Evolutionary conservation across 2,888 invertebrate genomes (phyloP).

Genomic region (Napeogenes sylphis): DNA sequence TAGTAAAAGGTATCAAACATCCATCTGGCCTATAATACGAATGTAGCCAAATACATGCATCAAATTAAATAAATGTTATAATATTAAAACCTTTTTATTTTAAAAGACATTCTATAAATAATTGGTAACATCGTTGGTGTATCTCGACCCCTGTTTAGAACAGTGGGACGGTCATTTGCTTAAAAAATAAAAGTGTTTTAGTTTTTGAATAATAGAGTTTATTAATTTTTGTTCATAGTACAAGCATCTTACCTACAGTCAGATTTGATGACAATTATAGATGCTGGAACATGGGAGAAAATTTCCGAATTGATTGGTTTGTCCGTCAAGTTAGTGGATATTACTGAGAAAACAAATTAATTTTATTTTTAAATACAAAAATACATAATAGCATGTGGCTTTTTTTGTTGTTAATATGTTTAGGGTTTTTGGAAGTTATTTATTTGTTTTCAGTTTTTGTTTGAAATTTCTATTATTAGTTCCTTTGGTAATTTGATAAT

Average conservation of each 20-base stretch:
- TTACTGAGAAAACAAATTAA: constrained; percentile 3
- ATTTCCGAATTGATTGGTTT: constrained; percentile 28
- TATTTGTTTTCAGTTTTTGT: too few species aligned
- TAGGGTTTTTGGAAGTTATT: too few species aligned
- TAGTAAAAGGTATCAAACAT: neutral
- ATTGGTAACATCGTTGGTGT: too few species aligned
- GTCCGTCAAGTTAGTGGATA: neutral
- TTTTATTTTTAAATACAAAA: neutral
- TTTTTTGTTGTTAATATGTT: neutral
- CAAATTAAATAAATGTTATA: too few species aligned
- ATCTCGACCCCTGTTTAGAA: too few species aligned
- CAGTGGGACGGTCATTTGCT: too few species aligned
- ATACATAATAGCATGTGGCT: neutral
- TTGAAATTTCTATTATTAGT: too few species aligned
- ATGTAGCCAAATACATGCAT: too few species aligned
- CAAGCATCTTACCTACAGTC: constrained; percentile 55
- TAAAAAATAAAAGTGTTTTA: too few species aligned
- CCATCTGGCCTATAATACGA: neutral
- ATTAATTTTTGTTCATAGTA: constrained; percentile 39
- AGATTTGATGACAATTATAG: constrained; percentile 49
- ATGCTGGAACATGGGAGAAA: constrained; percentile 51
- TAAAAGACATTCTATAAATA: too few species aligned
- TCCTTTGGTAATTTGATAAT: too few species aligned
- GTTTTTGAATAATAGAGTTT: neutral
- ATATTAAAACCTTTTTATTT: too few species aligned